Evolutionary conservation across 1,140 invertebrate species (phyloP).

Genomic region (Gryllus bimaculatus): DNA sequence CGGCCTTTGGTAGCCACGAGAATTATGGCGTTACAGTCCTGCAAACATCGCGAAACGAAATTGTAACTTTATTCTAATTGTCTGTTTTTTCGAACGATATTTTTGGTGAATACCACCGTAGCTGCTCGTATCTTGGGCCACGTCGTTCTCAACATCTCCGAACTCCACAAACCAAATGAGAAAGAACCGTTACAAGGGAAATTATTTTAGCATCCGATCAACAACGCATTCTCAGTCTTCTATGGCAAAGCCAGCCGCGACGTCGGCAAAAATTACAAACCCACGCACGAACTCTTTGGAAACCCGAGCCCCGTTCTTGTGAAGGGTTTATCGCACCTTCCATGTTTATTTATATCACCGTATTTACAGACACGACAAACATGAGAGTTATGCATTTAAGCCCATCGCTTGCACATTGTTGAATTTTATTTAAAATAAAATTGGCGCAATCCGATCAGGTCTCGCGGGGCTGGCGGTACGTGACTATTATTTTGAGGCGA

Average conservation of each 20-base stretch:
- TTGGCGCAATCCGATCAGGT: background rate
- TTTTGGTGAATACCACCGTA: no score
- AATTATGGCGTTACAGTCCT: no score
- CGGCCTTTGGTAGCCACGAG: no score
- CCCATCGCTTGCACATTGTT: background rate
- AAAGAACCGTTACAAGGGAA: no score
- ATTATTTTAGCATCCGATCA: no score
- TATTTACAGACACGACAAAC: background rate
- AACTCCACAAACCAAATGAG: no score
- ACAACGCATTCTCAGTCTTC: no score
- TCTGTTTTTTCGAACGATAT: no score
- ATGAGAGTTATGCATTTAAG: background rate
- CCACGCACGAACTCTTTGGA: background rate
- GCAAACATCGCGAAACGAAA: no score
- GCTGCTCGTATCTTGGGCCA: no score
- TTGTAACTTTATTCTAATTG: no score
- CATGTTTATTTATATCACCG: background rate
- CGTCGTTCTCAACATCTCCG: no score
- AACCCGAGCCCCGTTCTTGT: background rate
- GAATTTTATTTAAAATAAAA: background rate
- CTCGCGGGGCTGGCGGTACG: background rate
- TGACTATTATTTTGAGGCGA: background rate
- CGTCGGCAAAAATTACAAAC: background rate
- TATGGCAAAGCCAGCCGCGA: background rate
- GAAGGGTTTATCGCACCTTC: background rate